Evolutionary conservation across 2,888 invertebrate species (phyloP), one percentile per base, ranked within the genome.

Genomic region (Pomacea canaliculata): DNA sequence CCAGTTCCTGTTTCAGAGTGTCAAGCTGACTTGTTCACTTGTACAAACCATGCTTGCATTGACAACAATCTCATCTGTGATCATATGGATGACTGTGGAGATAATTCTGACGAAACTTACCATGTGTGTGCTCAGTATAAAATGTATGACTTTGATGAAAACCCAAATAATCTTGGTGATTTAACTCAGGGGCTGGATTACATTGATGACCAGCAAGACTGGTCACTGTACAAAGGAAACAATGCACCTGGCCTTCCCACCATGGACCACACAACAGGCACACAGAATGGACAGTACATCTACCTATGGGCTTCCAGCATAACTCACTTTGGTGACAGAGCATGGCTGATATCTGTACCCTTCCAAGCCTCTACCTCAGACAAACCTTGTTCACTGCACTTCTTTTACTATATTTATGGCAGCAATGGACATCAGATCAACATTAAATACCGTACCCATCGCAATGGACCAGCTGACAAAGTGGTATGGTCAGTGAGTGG

Each of bases 81-180:
- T 78, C 86, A 83, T 70, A 84, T 83, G 12, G 86, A 89, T 81
- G 89, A 89, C 71, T 89, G 89, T 79, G 88, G 87, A 3, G 90
- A 90, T 76, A 74, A 78, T 18, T 85, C 85, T 27, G 90, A 90
- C 83, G 90, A 90, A 81, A 75, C 63, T 1, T 66, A 49, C 19
- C 27, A 37, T 48, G 70, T 70, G 18, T 88, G 89, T 79, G 59
- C 62, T 37, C 67, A 23, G 7, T 88, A 85, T 80, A 78, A 79
- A 66, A 79, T 77, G 73, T 83, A 80, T 71, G 82, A 85, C 79
- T 89, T 88, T 80, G 89, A 88, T 68, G 76, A 63, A n/a, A 63
- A 63, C 23, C 68, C 62, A 49, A 84, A 81, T 19, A 66, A 72
- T 51, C 78, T 83, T 37, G 84, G 83, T 9, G 79, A 81, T 48